Evolutionary conservation across 1,140 invertebrate genomes (phyloP).

Genomic region (Drosophila sechellia): DNA sequence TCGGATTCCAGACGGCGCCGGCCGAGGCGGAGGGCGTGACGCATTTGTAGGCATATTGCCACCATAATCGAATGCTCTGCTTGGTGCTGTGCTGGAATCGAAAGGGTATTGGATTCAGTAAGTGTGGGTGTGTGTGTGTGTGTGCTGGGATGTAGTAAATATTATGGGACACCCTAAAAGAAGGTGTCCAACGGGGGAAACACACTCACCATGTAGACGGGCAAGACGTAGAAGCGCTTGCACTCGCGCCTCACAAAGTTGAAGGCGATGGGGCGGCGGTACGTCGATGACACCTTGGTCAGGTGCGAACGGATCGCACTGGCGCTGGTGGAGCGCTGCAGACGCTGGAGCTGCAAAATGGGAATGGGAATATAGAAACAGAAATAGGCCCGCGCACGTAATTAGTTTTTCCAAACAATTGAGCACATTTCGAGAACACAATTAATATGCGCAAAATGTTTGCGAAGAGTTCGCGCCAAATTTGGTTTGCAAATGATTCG

Average conservation of each 20-base stretch:
- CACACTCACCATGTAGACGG: slow-evolving; percentile 73
- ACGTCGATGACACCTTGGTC: slow-evolving; percentile 73
- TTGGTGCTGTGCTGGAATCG: slow-evolving; percentile 68
- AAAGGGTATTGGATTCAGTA: slow-evolving; percentile 31
- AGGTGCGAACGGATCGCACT: slow-evolving; percentile 75
- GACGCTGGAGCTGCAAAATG: slow-evolving; percentile 55
- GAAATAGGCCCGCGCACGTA: slow-evolving; percentile 35
- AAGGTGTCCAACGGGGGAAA: slow-evolving; percentile 8
- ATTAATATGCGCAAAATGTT: slow-evolving; percentile 64
- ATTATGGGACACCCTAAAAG: slow-evolving; percentile 48
- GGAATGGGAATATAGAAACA: background rate
- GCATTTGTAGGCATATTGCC: slow-evolving; percentile 75
- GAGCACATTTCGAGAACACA: slow-evolving; percentile 38
- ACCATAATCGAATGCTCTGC: slow-evolving; percentile 70
- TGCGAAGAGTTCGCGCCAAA: slow-evolving; percentile 66
- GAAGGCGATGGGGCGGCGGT: slow-evolving; percentile 69
- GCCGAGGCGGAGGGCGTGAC: slow-evolving; percentile 50
- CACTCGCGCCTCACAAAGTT: slow-evolving; percentile 70
- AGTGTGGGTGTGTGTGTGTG: background rate
- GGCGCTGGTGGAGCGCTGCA: slow-evolving; percentile 64
- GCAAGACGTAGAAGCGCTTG: slow-evolving; percentile 71
- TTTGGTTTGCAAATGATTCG: slow-evolving; percentile 74
- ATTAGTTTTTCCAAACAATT: slow-evolving; percentile 70
- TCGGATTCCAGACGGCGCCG: slow-evolving; percentile 55
- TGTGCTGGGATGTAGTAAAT: slow-evolving; percentile 22